phyloP scores from a whole-genome alignment of 2,888 invertebrate species.

The Eutolmus rufibarbis region DNA sequence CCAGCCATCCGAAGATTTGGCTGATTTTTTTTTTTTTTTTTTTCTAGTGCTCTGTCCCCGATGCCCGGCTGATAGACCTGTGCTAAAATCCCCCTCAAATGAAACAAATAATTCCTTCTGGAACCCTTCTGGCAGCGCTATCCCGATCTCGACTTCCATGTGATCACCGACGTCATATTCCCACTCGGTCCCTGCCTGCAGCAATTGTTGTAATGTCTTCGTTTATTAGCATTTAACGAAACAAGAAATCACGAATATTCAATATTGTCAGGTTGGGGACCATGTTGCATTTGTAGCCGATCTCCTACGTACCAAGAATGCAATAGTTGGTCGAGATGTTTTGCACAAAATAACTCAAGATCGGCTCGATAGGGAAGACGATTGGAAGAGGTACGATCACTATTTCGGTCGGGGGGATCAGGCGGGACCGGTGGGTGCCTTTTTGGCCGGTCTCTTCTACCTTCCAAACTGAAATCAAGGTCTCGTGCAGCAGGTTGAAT shows the following conservation, averaged over 20 bases:
- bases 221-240: conserved; percentile 45
- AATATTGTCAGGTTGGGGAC: conserved; percentile 40
- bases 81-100: conserved; percentile 12
- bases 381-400: background rate
- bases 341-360: conserved; percentile 45
- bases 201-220: conserved; percentile 44
- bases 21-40: conserved; percentile 7
- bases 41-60: background rate
- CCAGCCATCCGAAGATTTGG: conserved; percentile 1
- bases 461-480: conserved; percentile 2
- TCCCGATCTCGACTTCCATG: conserved; percentile 7
- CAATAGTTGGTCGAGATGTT: conserved; percentile 18
- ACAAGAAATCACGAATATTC: conserved; percentile 45
- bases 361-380: background rate
- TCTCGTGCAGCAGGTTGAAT: conserved; percentile 20
- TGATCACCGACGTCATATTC: conserved; percentile 29
- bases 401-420: background rate
- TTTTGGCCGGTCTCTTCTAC: background rate
- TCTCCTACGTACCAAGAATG: conserved; percentile 24
- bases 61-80: background rate
- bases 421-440: background rate
- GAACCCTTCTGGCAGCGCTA: background rate
- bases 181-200: background rate
- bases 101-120: conserved; percentile 22
- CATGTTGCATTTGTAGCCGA: conserved; percentile 28